Base-by-base conservation (phyloP, 1,140 invertebrate genomes). In the Neelides sp. region DNA sequence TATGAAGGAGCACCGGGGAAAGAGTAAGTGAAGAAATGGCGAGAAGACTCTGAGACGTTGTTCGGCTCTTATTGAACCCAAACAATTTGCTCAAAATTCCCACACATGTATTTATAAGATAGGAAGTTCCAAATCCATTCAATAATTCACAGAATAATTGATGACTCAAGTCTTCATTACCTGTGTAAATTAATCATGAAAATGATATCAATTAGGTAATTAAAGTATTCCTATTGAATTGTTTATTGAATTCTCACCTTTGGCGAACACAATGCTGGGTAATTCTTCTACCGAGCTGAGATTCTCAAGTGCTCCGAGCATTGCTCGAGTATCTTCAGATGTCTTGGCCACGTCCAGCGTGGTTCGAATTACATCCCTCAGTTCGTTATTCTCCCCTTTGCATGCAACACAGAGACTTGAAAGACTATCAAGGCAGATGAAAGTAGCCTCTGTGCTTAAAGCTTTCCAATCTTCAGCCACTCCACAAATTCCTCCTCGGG, bases 351-450 rank as follows among this genome's bases (percentile, higher is more conserved):
- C 58, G 34, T 61, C 55, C 24, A 61, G 41, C 10, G 58, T 57
- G 0, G 55, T 57, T 13, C 58, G 30, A 43, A 61, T 61, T 0
- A 61, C 48, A 39, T 61, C 58, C 27, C 58, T n/a, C 55, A 61
- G 52, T 50, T 61, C 58, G 42, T 55, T 61, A n/a, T 46, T 48
- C 40, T 61, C 58, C 23, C 58, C 58, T 47, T 61, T 61, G 20
- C 58, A 61, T 15, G 48, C 55, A 20, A 22, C 40, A 37, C 44
- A 54, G 2, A 61, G 43, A 34, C 48, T 54, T 10, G 54, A 49
- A 8, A 61, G 39, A 3, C 54, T 61, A 23, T 61, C 55, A 3
- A 61, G 36, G 28, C 54, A 57, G 3, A 57, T 42, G 37, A 61
- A 61, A 3, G 58, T 61, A 0, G 55, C 35, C 39, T 61, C 58